Evolutionary conservation across 1,140 invertebrate genomes (phyloP).

Genomic region (Drosophila triauraria): DNA sequence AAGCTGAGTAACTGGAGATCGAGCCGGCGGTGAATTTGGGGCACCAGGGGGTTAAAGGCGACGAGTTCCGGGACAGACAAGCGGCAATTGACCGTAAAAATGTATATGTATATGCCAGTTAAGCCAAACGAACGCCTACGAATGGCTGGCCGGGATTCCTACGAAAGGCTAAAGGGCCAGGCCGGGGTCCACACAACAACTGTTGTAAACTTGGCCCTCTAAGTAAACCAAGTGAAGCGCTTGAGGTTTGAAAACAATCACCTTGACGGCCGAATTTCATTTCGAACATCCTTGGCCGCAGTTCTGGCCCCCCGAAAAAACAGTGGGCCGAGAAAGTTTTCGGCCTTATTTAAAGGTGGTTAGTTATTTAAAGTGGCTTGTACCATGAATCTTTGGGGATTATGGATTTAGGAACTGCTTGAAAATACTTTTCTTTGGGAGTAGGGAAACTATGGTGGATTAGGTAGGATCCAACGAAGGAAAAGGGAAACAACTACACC

Average conservation of each 20-base stretch:
- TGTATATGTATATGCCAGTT: slow-evolving; percentile 71
- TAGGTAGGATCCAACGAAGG: no score
- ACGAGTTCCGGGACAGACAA: slow-evolving; percentile 57
- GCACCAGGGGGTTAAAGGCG: slow-evolving; percentile 3
- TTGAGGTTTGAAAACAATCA: slow-evolving; percentile 81
- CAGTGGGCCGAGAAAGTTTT: slow-evolving; percentile 47
- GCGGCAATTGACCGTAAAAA: slow-evolving; percentile 82
- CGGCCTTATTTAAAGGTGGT: background rate
- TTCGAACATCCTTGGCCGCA: slow-evolving; percentile 49
- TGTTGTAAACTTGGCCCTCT: slow-evolving; percentile 57
- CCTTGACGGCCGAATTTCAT: slow-evolving; percentile 75
- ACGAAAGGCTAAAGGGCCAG: background rate
- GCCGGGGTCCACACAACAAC: slow-evolving; percentile 21
- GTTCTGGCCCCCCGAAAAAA: slow-evolving; percentile 11
- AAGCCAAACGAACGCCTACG: slow-evolving; percentile 56
- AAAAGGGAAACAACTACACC: no score
- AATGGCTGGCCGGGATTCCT: slow-evolving; percentile 20
- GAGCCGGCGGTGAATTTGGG: slow-evolving; percentile 13
- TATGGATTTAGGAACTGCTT: background rate
- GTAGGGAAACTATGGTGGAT: no score
- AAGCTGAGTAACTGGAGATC: slow-evolving; percentile 46
- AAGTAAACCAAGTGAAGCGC: slow-evolving; percentile 69
- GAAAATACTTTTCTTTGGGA: background rate
- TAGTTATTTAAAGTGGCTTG: background rate
- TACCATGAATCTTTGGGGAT: no score